Evolutionary conservation across 2,113 vertebrate species (phyloP).

Genomic region (Campylomormyrus numenius): DNA sequence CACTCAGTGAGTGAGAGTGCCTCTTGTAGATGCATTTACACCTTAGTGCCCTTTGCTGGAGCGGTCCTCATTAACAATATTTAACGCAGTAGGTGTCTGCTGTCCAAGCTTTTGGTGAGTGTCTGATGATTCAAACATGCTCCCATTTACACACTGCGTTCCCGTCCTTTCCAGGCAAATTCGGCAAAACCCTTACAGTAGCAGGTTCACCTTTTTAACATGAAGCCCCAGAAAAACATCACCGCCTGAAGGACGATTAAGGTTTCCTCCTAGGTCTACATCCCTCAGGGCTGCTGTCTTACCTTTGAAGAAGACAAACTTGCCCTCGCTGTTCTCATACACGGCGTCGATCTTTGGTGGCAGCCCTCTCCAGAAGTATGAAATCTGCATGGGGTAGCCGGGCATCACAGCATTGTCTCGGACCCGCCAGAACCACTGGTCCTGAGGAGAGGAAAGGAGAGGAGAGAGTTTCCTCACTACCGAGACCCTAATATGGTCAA

Average conservation of each 20-base stretch:
- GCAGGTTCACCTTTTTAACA: background rate
- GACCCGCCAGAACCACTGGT: slow-evolving; percentile 98
- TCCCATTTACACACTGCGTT: background rate
- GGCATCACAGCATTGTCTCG: slow-evolving; percentile 95
- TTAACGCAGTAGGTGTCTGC: background rate
- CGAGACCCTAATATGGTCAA: background rate
- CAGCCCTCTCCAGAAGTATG: slow-evolving; percentile 91
- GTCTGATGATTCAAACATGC: background rate
- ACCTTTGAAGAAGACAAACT: slow-evolving; percentile 99
- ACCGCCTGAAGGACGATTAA: background rate
- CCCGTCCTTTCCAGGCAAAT: background rate
- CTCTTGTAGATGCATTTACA: background rate
- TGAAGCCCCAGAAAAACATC: background rate
- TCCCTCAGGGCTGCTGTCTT: slow-evolving; percentile 37
- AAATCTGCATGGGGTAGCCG: slow-evolving; percentile 97
- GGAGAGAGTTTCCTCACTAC: background rate
- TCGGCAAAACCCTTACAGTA: background rate
- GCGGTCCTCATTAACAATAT: background rate
- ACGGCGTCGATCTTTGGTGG: slow-evolving; percentile 94
- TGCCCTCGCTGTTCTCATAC: slow-evolving; percentile 96
- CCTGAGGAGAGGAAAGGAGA: slow-evolving; percentile 54
- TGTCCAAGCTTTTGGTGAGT: background rate
- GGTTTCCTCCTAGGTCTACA: background rate
- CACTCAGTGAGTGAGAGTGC: background rate
- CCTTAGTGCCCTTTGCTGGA: background rate